Conservation (phyloP, 2,797 vertebrate genomes). For the Menidia menidia region DNA sequence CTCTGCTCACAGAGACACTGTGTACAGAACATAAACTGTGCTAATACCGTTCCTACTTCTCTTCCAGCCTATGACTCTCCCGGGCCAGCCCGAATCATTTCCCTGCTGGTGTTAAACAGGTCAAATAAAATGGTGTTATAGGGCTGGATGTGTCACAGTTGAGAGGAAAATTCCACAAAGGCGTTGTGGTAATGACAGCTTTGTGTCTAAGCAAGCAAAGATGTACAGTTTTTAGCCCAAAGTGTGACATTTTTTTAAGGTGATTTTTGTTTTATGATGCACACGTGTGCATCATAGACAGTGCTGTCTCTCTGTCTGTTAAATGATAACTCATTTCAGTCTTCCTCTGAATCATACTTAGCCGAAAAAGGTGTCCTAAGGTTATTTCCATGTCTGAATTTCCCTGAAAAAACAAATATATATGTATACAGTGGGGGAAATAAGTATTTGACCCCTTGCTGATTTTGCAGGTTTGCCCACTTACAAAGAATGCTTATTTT, state of each 20-base stretch:
- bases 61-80: constrained; percentile 48
- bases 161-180: not conserved
- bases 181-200: not conserved
- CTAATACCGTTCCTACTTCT: constrained; percentile 59
- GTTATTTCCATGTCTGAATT: not conserved
- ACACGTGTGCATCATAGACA: not conserved
- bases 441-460: no score
- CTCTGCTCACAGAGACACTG: constrained; percentile 70
- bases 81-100: constrained; percentile 27
- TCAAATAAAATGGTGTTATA: constrained; percentile 33
- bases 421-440: no score
- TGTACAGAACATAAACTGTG: constrained; percentile 66
- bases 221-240: constrained; percentile 1
- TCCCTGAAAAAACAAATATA: not conserved
- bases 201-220: not conserved
- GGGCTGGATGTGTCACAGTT: constrained; percentile 27
- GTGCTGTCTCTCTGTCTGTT: constrained; percentile 8
- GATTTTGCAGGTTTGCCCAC: no score
- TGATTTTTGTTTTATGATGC: not conserved
- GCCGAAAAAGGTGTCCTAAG: not conserved
- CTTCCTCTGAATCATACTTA: not conserved
- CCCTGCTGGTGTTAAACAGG: constrained; percentile 30
- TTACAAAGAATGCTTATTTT: no score
- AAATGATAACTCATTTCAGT: not conserved
- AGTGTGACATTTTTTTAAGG: not conserved